Percentiles rank a stretch among this genome's conserved stretches.
phyloP scores from a whole-genome alignment of 2,888 invertebrate genomes.

The Polydrusus cervinus region DNA sequence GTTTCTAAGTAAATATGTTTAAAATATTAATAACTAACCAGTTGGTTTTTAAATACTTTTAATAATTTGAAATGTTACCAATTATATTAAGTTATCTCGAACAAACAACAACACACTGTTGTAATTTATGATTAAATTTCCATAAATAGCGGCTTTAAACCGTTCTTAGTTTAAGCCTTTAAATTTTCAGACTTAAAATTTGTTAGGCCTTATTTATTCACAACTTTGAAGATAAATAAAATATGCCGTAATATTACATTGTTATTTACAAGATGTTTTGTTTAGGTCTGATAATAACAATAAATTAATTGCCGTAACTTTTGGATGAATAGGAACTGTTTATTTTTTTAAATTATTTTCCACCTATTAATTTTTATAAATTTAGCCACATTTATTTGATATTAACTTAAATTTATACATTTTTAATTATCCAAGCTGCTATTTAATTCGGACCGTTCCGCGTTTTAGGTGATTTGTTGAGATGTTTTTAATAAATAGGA shows the following conservation, averaged over 20 bases:
- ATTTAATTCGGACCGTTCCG: no score
- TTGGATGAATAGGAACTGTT: no score
- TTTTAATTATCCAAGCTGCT: no score
- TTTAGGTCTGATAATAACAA: neutral
- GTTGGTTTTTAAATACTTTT: neutral
- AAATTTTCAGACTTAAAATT: neutral
- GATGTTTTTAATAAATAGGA: no score
- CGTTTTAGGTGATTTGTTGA: no score
- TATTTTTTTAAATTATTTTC: no score
- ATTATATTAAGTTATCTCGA: neutral
- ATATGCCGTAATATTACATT: slow-evolving; percentile 3
- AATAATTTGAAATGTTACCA: neutral
- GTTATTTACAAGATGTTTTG: neutral
- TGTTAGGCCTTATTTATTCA: slow-evolving; percentile 9
- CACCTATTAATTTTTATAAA: no score
- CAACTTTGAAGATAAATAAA: slow-evolving; percentile 11
- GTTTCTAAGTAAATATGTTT: no score
- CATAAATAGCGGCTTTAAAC: neutral
- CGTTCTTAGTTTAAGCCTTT: slow-evolving; percentile 2
- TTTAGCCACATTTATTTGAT: no score
- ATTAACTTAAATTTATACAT: no score
- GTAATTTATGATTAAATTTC: slow-evolving; percentile 3
- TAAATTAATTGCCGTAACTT: no score
- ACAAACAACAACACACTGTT: neutral
- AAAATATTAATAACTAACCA: no score